phyloP scores from a whole-genome alignment of 30 jellyfish, hydroid and myxozoan species.

The Thelohanellus kitauei region DNA sequence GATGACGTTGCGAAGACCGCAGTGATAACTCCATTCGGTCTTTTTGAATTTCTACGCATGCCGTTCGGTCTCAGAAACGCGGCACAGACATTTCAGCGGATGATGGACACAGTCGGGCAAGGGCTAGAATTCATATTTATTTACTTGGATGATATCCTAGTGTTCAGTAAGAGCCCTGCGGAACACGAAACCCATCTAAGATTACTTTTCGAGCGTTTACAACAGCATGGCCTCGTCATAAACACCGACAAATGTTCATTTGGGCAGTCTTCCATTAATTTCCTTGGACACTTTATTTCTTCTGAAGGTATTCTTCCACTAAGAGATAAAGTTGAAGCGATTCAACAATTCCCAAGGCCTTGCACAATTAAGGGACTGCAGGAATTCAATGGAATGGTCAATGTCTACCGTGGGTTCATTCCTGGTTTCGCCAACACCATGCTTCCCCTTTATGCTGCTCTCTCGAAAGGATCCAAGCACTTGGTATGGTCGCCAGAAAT shows the following conservation, averaged over 20 bases:
- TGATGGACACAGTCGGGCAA: slow-evolving; percentile 9
- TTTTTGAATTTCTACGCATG: slow-evolving; percentile 10
- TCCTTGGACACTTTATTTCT: slow-evolving; percentile 13
- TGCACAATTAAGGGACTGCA: no score
- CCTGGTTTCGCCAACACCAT: slow-evolving; percentile 2
- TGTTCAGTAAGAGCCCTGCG: slow-evolving; percentile 3
- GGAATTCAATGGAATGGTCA: slow-evolving; percentile 1
- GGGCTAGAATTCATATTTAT: slow-evolving; percentile 11
- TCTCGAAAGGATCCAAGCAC: no score
- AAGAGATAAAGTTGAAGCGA: slow-evolving; percentile 1
- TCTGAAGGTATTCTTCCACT: slow-evolving; percentile 10
- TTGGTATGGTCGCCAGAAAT: slow-evolving; percentile 2
- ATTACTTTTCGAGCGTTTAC: slow-evolving; percentile 2
- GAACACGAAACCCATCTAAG: slow-evolving; percentile 8
- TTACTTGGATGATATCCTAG: slow-evolving; percentile 11
- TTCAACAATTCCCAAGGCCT: slow-evolving; percentile 1
- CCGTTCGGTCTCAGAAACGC: slow-evolving; percentile 18
- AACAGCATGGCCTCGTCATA: slow-evolving; percentile 2
- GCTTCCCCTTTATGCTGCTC: slow-evolving; percentile 10
- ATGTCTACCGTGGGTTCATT: slow-evolving; percentile 10
- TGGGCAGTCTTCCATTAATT: slow-evolving; percentile 1
- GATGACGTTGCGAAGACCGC: slow-evolving; percentile 15
- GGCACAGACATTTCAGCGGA: slow-evolving; percentile 15
- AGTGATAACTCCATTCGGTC: slow-evolving; percentile 13
- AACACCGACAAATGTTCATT: slow-evolving; percentile 9